Evolutionary conservation across 1,140 invertebrate species (phyloP).

Genomic region (Druon quercuslanigerum): DNA sequence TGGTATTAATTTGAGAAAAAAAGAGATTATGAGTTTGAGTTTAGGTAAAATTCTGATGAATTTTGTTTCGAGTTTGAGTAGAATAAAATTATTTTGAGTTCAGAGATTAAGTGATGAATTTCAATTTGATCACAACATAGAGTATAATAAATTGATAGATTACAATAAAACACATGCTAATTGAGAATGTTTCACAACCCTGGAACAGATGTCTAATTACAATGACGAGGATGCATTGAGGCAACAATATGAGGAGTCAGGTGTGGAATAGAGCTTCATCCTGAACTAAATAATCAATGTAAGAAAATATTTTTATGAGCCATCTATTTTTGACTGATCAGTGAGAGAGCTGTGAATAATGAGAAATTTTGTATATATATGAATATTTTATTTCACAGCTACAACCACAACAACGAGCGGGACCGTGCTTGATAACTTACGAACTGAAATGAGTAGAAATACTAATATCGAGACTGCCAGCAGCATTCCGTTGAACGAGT

Average conservation of each 20-base stretch:
- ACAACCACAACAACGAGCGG: conserved; percentile 19
- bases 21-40: conserved; percentile 11
- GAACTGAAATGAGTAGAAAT: not conserved
- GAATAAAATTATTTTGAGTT: too few relatives aligned
- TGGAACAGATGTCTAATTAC: too few relatives aligned
- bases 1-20: conserved; percentile 41
- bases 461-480: not conserved
- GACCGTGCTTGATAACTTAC: conserved; percentile 19
- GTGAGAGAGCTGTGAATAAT: too few relatives aligned
- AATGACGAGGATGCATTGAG: too few relatives aligned
- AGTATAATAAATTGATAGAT: too few relatives aligned
- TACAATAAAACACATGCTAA: too few relatives aligned
- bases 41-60: conserved; percentile 36
- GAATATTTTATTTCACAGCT: conserved; percentile 45
- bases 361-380: conserved; percentile 40
- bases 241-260: too few relatives aligned
- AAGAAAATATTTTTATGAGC: conserved; percentile 35
- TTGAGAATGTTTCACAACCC: too few relatives aligned
- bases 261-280: not conserved
- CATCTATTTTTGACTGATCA: too few relatives aligned
- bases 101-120: not conserved
- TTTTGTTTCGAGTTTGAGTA: not conserved
- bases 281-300: conserved; percentile 34
- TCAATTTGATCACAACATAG: not conserved
- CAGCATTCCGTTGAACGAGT: conserved; percentile 20